Evolutionary conservation across 2,113 vertebrate species (phyloP).

Genomic region (Arenaria interpres): DNA sequence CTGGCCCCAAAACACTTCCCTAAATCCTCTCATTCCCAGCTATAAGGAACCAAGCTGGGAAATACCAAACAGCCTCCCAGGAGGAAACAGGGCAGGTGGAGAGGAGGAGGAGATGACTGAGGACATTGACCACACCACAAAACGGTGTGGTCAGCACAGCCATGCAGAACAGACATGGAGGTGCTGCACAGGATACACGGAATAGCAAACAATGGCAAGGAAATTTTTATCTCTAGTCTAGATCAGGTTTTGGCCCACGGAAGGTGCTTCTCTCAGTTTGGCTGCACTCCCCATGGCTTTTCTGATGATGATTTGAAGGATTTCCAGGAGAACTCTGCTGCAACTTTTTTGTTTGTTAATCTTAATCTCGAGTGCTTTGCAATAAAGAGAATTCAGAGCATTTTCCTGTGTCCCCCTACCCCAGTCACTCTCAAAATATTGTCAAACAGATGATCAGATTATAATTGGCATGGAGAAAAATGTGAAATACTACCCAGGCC

Average conservation of each 20-base stretch:
- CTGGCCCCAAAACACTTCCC: not conserved
- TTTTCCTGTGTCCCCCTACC: not conserved
- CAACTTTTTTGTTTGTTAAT: not conserved
- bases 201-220: not conserved
- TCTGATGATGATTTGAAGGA: not conserved
- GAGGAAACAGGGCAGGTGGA: not conserved
- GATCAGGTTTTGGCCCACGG: not conserved
- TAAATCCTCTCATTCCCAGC: not conserved
- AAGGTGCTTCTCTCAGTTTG: not conserved
- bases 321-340: not conserved
- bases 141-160: not conserved
- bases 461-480: not conserved
- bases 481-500: not conserved
- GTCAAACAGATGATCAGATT: not conserved
- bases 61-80: not conserved
- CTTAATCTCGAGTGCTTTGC: not conserved
- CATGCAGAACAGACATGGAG: not conserved
- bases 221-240: not conserved
- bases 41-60: not conserved
- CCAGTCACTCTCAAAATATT: not conserved
- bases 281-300: not conserved
- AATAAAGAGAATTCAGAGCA: not conserved
- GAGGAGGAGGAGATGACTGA: not conserved
- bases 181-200: not conserved
- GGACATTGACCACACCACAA: not conserved